These are phyloP conservation scores for Microctenopoma steveboyesi DNA, from an alignment of 2,797 vertebrate species.

Conservation along the genomic window DNA sequence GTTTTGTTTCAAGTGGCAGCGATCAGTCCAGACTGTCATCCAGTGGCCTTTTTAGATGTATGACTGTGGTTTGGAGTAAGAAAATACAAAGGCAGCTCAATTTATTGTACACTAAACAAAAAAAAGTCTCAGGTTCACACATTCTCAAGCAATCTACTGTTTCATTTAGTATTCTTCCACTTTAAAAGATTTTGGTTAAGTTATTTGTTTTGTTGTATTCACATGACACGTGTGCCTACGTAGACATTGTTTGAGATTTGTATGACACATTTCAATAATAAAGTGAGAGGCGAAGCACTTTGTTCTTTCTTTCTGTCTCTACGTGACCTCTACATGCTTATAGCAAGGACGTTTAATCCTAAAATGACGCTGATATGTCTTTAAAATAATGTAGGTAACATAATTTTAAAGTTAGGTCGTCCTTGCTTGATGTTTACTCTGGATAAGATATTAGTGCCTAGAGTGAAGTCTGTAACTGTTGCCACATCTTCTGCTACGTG, in stretches of 20 bases:
- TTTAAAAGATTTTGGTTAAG: conserved; percentile 66
- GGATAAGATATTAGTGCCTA: too few relatives aligned
- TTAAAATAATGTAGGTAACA: too few relatives aligned
- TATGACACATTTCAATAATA: conserved; percentile 75
- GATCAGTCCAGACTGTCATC: conserved; percentile 25
- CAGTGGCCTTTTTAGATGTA: conserved; percentile 33
- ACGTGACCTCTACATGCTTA: too few relatives aligned
- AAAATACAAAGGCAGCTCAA: conserved; percentile 34
- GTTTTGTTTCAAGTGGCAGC: conserved; percentile 31
- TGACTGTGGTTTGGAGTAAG: conserved; percentile 15
- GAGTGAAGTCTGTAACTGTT: too few relatives aligned
- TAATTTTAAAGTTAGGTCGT: too few relatives aligned
- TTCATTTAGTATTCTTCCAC: conserved; percentile 48
- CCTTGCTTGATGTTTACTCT: too few relatives aligned
- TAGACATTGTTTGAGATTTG: conserved; percentile 73
- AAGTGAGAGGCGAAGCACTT: conserved; percentile 60
- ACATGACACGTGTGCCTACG: conserved; percentile 59
- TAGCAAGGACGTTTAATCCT: too few relatives aligned
- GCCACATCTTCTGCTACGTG: too few relatives aligned
- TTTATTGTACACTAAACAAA: conserved; percentile 75
- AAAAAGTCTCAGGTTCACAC: conserved; percentile 69
- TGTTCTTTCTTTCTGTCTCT: conserved; percentile 28
- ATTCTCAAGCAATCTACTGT: conserved; percentile 39
- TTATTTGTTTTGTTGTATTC: conserved; percentile 70
- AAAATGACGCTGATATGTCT: too few relatives aligned